Base-by-base conservation (phyloP, 2,888 invertebrate species). In the Rhopalosiphum nymphaeae region DNA sequence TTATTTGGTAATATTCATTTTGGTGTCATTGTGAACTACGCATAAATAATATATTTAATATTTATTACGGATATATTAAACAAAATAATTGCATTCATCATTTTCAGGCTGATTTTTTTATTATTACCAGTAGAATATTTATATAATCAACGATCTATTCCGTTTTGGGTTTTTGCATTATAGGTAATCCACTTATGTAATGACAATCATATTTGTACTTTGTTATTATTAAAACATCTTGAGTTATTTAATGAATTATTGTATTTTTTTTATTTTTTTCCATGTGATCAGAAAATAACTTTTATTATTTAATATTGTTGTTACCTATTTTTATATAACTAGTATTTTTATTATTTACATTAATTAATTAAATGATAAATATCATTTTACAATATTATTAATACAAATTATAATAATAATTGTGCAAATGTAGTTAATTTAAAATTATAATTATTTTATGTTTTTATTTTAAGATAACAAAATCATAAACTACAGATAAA, bases 181-280 rank as follows among this genome's bases (percentile, higher is more conserved):
- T 16, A n/a, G 67, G 13, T 67, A 67, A 16, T 67, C n/a, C 1
- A 16, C 4, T 16, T 67, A n/a, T 67, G n/a, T n/a, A n/a, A 67
- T 16, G 5, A n/a, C n/a, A 49, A 11, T 49, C 5, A 67, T 16
- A n/a, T 67, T n/a, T 67, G n/a, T 67, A n/a, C 67, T 67, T n/a
- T 1, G n/a, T 67, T 67, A n/a, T 67, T 67, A 16, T 67, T 67
- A 67, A n/a, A 67, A 67, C n/a, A n/a, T 13, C 4, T n/a, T 5
- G 16, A n/a, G n/a, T 5, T n/a, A 67, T 67, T n/a, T n/a, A n/a
- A 67, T 16, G 67, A 49, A 0, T 49, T 67, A 67, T 67, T 67
- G 67, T n/a, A 67, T 16, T n/a, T n/a, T 67, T 67, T 67, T 67
- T n/a, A 67, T 67, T n/a, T 67, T n/a, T 67, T 67, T n/a, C n/a